Evolutionary conservation across 2,797 vertebrate genomes (phyloP).

Genomic region (Gastrophryne carolinensis): DNA sequence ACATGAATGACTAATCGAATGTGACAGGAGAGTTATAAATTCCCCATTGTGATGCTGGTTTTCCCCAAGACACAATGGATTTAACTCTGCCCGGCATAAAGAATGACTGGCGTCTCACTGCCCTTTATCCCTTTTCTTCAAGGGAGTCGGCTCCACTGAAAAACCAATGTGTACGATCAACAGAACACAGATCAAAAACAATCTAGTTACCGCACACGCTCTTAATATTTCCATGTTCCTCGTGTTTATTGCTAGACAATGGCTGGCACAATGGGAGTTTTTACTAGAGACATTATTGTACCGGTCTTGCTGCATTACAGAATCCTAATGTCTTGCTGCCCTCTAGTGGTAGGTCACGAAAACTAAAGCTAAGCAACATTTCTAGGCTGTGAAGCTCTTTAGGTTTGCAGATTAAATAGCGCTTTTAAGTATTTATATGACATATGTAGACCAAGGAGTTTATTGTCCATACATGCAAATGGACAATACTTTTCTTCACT

Average conservation of each 20-base stretch:
- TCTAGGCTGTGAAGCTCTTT: background rate
- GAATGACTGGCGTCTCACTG: background rate
- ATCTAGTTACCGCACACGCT: background rate
- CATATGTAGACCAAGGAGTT: too few species aligned
- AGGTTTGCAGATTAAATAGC: too few species aligned
- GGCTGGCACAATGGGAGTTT: background rate
- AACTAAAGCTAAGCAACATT: background rate
- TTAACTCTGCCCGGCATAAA: constrained; percentile 10
- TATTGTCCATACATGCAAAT: too few species aligned
- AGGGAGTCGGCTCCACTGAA: constrained; percentile 11
- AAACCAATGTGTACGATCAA: background rate
- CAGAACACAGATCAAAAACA: constrained; percentile 9
- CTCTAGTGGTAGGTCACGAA: constrained; percentile 11
- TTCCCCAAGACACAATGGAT: constrained; percentile 19
- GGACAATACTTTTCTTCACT: too few species aligned
- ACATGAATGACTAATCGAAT: constrained; percentile 26
- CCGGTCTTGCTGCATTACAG: background rate
- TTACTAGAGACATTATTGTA: constrained; percentile 1
- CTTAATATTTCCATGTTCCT: constrained; percentile 14
- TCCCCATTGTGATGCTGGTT: constrained; percentile 20
- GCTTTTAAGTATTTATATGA: too few species aligned
- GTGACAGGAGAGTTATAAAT: constrained; percentile 35
- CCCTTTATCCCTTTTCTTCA: too few species aligned
- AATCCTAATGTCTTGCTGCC: constrained; percentile 38
- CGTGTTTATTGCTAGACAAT: constrained; percentile 12